phyloP scores from a whole-genome alignment of 2,888 invertebrate species.

The Craniophora ligustri region DNA sequence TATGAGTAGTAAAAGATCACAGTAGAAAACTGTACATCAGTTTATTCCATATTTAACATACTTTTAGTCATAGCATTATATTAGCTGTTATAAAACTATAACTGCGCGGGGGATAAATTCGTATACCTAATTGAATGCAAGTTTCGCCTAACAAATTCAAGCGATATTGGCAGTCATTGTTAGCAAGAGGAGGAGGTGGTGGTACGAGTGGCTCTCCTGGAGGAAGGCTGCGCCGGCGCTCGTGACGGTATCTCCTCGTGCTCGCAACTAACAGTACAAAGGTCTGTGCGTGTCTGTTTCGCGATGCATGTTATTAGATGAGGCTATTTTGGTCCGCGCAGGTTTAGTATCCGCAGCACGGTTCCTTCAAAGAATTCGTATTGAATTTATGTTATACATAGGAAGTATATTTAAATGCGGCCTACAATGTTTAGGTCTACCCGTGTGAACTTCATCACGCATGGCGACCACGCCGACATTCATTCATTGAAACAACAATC shows the following conservation, averaged over 20 bases:
- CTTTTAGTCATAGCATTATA: slow-evolving; percentile 1
- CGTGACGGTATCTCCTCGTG: slow-evolving; percentile 52
- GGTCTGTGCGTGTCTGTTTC: slow-evolving; percentile 66
- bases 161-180: too few species aligned
- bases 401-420: slow-evolving; percentile 88
- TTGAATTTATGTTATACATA: slow-evolving; percentile 86
- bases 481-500: slow-evolving; percentile 88
- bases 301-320: slow-evolving; percentile 79
- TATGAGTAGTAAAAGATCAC: neutral
- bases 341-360: slow-evolving; percentile 84
- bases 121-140: neutral
- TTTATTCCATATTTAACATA: slow-evolving; percentile 1
- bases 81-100: slow-evolving; percentile 4
- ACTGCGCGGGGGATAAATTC: neutral
- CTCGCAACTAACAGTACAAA: slow-evolving; percentile 70
- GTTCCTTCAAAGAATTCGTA: slow-evolving; percentile 84
- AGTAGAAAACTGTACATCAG: slow-evolving; percentile 14
- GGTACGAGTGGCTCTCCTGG: slow-evolving; percentile 12
- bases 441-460: slow-evolving; percentile 88
- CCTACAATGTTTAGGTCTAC: slow-evolving; percentile 85
- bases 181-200: too few species aligned
- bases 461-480: slow-evolving; percentile 86
- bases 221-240: slow-evolving; percentile 28
- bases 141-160: too few species aligned
- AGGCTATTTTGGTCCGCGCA: slow-evolving; percentile 79